Conservation (phyloP, 2,888 invertebrate species). For the Hemithea aestivaria region DNA sequence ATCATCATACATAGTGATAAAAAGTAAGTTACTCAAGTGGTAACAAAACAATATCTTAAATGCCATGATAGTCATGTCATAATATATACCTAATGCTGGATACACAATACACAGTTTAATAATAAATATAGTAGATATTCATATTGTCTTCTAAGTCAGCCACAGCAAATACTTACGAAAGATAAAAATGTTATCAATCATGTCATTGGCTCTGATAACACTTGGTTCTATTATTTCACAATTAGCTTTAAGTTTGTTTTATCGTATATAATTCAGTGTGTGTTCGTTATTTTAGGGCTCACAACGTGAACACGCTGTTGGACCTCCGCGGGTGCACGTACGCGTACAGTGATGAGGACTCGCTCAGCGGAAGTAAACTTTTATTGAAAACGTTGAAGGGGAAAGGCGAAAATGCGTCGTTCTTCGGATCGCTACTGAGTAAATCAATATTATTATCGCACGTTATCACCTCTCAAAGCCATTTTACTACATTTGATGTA, state of each 20-base stretch:
- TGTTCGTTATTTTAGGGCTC: constrained; percentile 55
- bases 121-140: no score
- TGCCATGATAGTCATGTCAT: no score
- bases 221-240: constrained; percentile 52
- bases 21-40: constrained; percentile 58
- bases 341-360: constrained; percentile 75
- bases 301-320: constrained; percentile 75
- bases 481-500: not conserved
- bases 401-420: constrained; percentile 80
- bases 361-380: constrained; percentile 76
- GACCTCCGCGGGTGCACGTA: constrained; percentile 79
- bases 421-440: constrained; percentile 80
- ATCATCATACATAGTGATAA: constrained; percentile 80
- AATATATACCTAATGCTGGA: no score
- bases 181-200: constrained; percentile 69
- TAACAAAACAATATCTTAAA: no score
- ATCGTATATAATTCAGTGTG: constrained; percentile 20
- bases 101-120: not conserved
- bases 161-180: constrained; percentile 43
- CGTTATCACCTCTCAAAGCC: no score
- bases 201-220: constrained; percentile 54
- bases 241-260: constrained; percentile 48
- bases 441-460: constrained; percentile 20
- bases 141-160: constrained; percentile 1
- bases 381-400: constrained; percentile 73